Evolutionary conservation across 2,113 vertebrate species (phyloP).

Genomic region (Pleuronectes platessa): DNA sequence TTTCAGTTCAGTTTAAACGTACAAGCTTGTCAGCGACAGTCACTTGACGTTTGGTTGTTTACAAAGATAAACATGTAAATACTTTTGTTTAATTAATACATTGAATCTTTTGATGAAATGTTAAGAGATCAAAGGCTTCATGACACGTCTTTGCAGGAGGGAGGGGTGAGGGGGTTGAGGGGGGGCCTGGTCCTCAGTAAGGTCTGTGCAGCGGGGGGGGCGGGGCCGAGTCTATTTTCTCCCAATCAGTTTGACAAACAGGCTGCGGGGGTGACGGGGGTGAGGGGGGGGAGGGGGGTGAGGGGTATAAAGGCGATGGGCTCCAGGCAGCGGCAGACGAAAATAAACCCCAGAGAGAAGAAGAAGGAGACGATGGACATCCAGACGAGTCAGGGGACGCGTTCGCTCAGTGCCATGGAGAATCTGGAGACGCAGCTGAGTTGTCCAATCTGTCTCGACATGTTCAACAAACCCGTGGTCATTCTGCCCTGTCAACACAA

Average conservation of each 20-base stretch:
- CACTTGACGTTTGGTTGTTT: background rate
- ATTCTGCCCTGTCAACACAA: conserved; percentile 96
- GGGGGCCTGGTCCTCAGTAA: conserved; percentile 43
- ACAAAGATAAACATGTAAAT: background rate
- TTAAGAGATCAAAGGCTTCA: no score
- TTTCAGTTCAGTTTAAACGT: background rate
- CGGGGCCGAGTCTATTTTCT: conserved; percentile 55
- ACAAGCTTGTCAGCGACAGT: no score
- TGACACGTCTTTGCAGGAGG: no score
- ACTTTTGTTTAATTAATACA: no score
- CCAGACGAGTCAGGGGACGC: conserved; percentile 58
- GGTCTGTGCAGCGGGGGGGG: conserved; percentile 56
- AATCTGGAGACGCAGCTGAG: conserved; percentile 92
- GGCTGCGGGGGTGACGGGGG: background rate
- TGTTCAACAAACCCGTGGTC: conserved; percentile 93
- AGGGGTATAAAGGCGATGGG: conserved; percentile 57
- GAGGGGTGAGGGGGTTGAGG: no score
- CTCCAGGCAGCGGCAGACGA: conserved; percentile 30
- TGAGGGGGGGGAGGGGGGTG: background rate
- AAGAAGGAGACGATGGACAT: conserved; percentile 68
- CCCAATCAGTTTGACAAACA: conserved; percentile 60
- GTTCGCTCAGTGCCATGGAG: conserved; percentile 62
- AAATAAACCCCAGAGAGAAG: conserved; percentile 35
- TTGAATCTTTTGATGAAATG: no score
- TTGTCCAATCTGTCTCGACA: conserved; percentile 94